Base-by-base conservation (phyloP, 1,140 invertebrate genomes). In the Micrasema longulum region DNA sequence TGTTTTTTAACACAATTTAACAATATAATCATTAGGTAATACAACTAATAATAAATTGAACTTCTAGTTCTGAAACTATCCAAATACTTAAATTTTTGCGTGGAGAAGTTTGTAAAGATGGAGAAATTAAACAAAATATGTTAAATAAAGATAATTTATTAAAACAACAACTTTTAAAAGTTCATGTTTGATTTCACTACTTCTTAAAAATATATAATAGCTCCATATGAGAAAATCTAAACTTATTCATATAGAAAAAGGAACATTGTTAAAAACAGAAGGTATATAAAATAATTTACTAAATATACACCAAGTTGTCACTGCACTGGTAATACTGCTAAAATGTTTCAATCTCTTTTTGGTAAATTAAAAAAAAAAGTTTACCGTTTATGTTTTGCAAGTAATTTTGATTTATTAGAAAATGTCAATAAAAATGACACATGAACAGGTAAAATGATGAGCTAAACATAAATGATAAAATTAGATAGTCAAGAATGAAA, bases 71-170 rank as follows among this genome's bases (percentile, higher is more conserved):
- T n/a, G n/a, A n/a, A n/a, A n/a, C n/a, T n/a, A n/a, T n/a, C n/a
- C n/a, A n/a, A n/a, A n/a, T n/a, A n/a, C n/a, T n/a, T n/a, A n/a
- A n/a, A n/a, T n/a, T n/a, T n/a, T n/a, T n/a, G n/a, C n/a, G n/a
- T n/a, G n/a, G n/a, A n/a, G n/a, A n/a, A n/a, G n/a, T n/a, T n/a
- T n/a, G n/a, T n/a, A n/a, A n/a, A n/a, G n/a, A n/a, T n/a, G n/a
- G 26, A 47, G 43, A 16, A 47, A 47, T 47, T 6, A 35, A 55
- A 55, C n/a, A 23, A 10, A 35, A 31, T 9, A 14, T 7, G 14
- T 55, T 60, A 60, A 60, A 60, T 60, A 60, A 60, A 60, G 55
- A 60, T 60, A 60, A 60, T 60, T 60, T 60, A 60, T 60, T 60
- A 38, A 60, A 60, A 60, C 55, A 60, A 60, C 55, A 57, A 57